These are phyloP conservation scores for Oreotrochilus melanogaster DNA, from an alignment of 2,113 vertebrate species.

Conservation along the genomic window DNA sequence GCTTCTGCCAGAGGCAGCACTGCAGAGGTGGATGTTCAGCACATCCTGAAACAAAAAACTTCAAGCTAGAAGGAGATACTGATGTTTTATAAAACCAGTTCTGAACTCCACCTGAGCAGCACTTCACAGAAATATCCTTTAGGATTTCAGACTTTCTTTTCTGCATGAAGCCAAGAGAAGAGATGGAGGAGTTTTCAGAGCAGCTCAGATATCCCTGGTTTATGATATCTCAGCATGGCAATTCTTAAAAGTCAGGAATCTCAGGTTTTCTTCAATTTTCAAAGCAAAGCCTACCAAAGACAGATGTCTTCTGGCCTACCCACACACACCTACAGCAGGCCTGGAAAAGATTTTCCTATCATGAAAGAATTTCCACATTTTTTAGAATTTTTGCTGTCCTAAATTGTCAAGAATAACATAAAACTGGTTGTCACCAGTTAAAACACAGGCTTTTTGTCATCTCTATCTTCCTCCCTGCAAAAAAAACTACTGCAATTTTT, in stretches of 20 bases:
- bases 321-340: neutral
- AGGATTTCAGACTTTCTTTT: neutral
- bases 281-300: neutral
- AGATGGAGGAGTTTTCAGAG: neutral
- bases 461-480: fast-evolving
- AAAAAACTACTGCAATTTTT: neutral
- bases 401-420: neutral
- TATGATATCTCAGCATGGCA: neutral
- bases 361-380: neutral
- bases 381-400: neutral
- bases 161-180: neutral
- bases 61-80: neutral
- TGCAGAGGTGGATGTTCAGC: neutral
- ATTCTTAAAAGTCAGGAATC: slow-evolving; percentile 18
- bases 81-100: neutral
- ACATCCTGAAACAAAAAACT: neutral
- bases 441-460: neutral
- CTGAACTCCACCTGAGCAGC: neutral
- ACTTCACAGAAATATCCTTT: neutral
- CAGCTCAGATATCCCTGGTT: neutral
- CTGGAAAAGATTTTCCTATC: neutral
- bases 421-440: neutral
- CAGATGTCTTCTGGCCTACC: neutral
- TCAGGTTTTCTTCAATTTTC: slow-evolving; percentile 17
- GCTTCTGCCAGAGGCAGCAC: neutral